A percentile compares a stretch with the other conserved stretches of the same genome.
These are phyloP conservation scores for Perognathus longimembris DNA, from an alignment of 2,113 vertebrate genomes.

Conservation along the genomic window DNA sequence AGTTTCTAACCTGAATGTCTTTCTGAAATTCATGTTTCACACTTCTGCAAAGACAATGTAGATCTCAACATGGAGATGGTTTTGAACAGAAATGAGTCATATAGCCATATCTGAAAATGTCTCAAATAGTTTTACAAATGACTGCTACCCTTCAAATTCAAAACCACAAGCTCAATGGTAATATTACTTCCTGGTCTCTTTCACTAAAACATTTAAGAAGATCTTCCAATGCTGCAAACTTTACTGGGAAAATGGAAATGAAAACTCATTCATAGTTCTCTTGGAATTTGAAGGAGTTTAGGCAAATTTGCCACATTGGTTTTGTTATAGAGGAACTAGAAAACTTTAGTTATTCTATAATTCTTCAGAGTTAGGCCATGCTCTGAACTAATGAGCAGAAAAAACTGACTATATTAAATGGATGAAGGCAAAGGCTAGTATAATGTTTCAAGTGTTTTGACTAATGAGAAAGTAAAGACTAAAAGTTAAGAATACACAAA, in stretches of 20 bases:
- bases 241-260: constrained; percentile 38
- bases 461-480: constrained; percentile 17
- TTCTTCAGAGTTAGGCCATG: constrained; percentile 6
- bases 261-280: constrained; percentile 9
- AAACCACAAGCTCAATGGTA: constrained; percentile 44
- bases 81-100: constrained; percentile 69
- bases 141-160: constrained; percentile 61
- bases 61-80: constrained; percentile 33
- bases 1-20: constrained; percentile 56
- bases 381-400: background rate
- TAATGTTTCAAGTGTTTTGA: constrained; percentile 31
- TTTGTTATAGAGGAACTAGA: constrained; percentile 37
- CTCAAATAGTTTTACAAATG: constrained; percentile 56
- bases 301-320: background rate
- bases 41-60: constrained; percentile 68
- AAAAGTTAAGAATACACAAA: constrained; percentile 17
- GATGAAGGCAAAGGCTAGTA: background rate
- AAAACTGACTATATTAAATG: background rate
- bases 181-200: constrained; percentile 57
- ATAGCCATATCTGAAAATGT: constrained; percentile 33
- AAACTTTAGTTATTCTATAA: constrained; percentile 33
- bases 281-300: background rate
- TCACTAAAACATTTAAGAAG: constrained; percentile 54
- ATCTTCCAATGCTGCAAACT: constrained; percentile 37
- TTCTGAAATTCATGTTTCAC: constrained; percentile 69